A percentile compares a stretch with the other conserved stretches of the same genome.
Evolutionary conservation across 2,888 invertebrate species (phyloP).

Genomic region (Clostera curtula): DNA sequence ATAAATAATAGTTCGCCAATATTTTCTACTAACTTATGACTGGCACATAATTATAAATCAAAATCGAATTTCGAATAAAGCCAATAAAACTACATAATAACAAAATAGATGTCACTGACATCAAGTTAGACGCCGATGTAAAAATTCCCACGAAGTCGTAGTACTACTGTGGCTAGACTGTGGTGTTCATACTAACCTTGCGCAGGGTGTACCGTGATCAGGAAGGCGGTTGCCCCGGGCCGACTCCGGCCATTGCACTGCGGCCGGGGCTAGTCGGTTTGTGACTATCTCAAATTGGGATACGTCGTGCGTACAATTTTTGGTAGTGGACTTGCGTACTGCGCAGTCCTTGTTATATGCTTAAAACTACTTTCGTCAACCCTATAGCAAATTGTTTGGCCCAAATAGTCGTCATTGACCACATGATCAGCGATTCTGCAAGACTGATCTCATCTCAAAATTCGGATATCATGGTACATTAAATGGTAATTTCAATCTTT

Average conservation of each 20-base stretch:
- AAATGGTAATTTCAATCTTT: too few species aligned
- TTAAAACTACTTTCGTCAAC: too few species aligned
- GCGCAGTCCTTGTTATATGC: conserved; percentile 68
- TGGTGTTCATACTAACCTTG: conserved; percentile 78
- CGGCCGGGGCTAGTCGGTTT: conserved; percentile 74
- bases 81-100: conserved; percentile 7
- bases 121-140: conserved; percentile 42
- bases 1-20: too few species aligned
- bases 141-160: conserved; percentile 35
- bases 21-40: too few species aligned
- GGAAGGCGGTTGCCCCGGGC: conserved; percentile 77
- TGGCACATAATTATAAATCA: background rate
- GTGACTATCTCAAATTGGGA: conserved; percentile 72
- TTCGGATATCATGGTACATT: too few species aligned
- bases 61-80: background rate
- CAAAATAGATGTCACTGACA: conserved; percentile 52
- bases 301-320: conserved; percentile 78
- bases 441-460: too few species aligned
- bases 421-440: too few species aligned
- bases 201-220: conserved; percentile 84
- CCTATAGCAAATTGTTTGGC: too few species aligned
- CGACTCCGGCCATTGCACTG: conserved; percentile 81
- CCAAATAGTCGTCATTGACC: too few species aligned
- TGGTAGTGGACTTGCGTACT: conserved; percentile 77
- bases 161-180: conserved; percentile 15